Evolutionary conservation across 2,797 vertebrate genomes (phyloP).

Genomic region (Liparis tanakae): DNA sequence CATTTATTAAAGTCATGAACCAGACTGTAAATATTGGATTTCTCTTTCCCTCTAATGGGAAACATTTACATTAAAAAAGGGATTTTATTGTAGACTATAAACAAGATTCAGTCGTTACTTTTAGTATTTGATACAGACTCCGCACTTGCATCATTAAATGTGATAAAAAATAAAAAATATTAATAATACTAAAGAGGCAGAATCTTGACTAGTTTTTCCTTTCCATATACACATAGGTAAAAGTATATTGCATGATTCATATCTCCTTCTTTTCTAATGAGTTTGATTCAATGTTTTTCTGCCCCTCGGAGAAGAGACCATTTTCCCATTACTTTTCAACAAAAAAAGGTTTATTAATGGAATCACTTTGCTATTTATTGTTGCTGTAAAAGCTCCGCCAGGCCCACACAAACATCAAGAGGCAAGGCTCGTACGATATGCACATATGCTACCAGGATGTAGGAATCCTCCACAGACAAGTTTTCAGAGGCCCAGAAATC

Average conservation of each 20-base stretch:
- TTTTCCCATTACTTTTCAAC: background rate
- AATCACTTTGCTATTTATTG: constrained; percentile 13
- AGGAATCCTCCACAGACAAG: constrained; percentile 21
- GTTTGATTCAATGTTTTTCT: background rate
- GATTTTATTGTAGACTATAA: constrained; percentile 2
- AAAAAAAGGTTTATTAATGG: background rate
- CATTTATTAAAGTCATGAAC: constrained; percentile 21
- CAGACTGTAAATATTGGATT: constrained; percentile 31
- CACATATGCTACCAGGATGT: constrained; percentile 24
- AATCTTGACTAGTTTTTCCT: constrained; percentile 1
- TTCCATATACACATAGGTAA: background rate
- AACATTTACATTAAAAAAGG: background rate
- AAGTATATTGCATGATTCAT: background rate
- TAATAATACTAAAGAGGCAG: no score
- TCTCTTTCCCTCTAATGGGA: constrained; percentile 10
- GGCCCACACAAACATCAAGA: constrained; percentile 40
- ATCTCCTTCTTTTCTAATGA: background rate
- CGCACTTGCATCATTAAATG: background rate
- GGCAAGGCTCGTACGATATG: background rate
- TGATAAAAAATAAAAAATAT: no score
- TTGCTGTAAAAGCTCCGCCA: constrained; percentile 23
- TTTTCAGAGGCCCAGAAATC: constrained; percentile 27
- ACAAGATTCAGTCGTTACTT: no score
- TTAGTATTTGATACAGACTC: constrained; percentile 7
- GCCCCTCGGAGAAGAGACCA: background rate